phyloP scores from a whole-genome alignment of 2,113 vertebrate species.

The Bettongia penicillata region DNA sequence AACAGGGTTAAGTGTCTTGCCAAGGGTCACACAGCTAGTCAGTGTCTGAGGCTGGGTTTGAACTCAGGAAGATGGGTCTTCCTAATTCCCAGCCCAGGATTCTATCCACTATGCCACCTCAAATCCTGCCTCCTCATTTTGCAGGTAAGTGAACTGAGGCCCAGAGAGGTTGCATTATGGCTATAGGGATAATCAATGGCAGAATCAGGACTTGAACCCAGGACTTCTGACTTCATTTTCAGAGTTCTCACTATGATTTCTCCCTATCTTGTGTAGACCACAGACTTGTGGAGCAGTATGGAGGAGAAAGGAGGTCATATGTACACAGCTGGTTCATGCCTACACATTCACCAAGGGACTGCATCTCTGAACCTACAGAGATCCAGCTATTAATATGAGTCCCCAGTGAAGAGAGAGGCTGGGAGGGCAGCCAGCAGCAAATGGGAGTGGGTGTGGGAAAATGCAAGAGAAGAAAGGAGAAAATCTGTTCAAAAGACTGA shows the following conservation, averaged over 20 bases:
- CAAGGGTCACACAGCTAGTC: too few relatives aligned
- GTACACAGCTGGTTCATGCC: neutral
- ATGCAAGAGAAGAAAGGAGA: slow-evolving; percentile 81
- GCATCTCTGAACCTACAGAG: slow-evolving; percentile 77
- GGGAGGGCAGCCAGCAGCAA: slow-evolving; percentile 83
- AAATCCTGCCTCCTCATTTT: neutral
- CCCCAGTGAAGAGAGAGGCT: slow-evolving; percentile 81
- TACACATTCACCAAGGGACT: slow-evolving; percentile 59
- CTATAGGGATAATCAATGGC: neutral
- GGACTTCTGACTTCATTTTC: neutral
- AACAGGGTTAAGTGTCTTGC: too few relatives aligned
- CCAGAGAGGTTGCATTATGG: neutral
- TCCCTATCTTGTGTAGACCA: neutral
- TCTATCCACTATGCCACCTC: neutral
- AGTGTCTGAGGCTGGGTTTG: too few relatives aligned
- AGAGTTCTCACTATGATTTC: neutral
- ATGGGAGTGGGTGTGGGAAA: slow-evolving; percentile 86
- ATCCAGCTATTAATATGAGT: slow-evolving; percentile 81
- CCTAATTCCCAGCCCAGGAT: too few relatives aligned
- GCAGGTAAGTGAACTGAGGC: neutral
- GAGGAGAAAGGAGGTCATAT: neutral
- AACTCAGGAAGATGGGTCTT: too few relatives aligned
- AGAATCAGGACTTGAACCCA: neutral
- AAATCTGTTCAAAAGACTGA: slow-evolving; percentile 80
- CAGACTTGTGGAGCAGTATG: neutral